A percentile compares a stretch with the other conserved stretches of the same genome.
Evolutionary conservation across 2,888 invertebrate genomes (phyloP).

Genomic region (Drosophila bunnanda): DNA sequence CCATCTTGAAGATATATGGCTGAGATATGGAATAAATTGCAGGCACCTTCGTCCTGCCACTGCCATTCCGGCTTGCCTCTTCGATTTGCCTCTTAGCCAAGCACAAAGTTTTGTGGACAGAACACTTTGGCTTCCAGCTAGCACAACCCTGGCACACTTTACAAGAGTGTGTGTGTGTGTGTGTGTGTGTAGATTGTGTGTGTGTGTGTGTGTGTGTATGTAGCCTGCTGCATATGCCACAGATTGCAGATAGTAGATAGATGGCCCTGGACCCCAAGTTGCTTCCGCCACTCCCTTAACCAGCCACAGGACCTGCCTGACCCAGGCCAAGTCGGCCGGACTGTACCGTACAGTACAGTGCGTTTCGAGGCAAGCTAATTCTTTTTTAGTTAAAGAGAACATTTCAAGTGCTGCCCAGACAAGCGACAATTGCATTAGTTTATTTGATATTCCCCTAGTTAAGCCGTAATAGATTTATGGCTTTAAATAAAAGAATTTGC

Average conservation of each 20-base stretch:
- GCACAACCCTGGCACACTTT: constrained; percentile 45
- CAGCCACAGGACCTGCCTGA: constrained; percentile 7
- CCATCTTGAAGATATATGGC: constrained; percentile 39
- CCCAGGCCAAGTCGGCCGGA: constrained; percentile 1
- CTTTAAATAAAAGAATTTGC: neutral
- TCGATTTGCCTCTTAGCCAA: constrained; percentile 45
- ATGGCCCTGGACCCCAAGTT: constrained; percentile 43
- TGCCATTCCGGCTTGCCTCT: constrained; percentile 13
- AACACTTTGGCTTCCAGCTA: constrained; percentile 46
- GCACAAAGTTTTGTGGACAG: constrained; percentile 52
- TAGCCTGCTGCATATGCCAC: constrained; percentile 51
- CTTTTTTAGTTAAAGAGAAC: neutral
- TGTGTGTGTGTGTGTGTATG: constrained; percentile 1
- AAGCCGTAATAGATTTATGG: neutral
- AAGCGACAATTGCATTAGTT: constrained; percentile 20
- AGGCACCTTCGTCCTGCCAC: constrained; percentile 29
- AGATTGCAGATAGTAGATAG: constrained; percentile 58
- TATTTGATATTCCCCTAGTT: neutral
- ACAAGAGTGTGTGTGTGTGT: neutral
- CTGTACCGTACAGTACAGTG: neutral
- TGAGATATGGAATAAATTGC: constrained; percentile 44
- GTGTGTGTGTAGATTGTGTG: neutral
- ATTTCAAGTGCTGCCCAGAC: constrained; percentile 3
- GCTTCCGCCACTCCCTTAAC: neutral
- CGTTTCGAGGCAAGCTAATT: neutral